Evolutionary conservation across 2,113 vertebrate genomes (phyloP).

Genomic region (Thalassarche chlororhynchos): DNA sequence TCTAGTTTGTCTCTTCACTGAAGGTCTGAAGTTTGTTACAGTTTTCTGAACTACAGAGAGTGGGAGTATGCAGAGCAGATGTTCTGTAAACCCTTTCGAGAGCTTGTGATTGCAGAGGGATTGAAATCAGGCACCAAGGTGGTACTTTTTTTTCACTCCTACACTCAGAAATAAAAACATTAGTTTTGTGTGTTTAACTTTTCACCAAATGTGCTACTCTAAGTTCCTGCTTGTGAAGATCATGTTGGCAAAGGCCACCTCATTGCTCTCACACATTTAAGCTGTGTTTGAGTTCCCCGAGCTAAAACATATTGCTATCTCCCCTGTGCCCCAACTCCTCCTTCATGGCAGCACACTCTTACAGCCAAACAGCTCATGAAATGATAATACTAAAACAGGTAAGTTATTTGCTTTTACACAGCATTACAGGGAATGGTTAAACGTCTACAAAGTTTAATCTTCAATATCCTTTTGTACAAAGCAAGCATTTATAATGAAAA

Average conservation of each 20-base stretch:
- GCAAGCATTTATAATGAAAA: background rate
- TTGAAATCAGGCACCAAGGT: background rate
- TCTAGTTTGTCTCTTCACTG: background rate
- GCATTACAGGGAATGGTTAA: background rate
- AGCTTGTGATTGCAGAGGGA: background rate
- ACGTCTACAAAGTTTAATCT: background rate
- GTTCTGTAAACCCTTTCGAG: background rate
- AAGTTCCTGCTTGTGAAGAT: background rate
- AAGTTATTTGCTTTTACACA: background rate
- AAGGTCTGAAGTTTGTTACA: background rate
- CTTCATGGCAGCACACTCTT: background rate
- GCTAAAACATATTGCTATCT: background rate
- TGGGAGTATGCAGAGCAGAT: background rate
- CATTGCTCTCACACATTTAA: background rate
- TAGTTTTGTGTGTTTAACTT: background rate
- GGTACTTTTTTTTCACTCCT: background rate
- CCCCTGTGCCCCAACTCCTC: background rate
- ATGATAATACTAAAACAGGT: background rate
- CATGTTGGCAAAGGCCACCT: background rate
- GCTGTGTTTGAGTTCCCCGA: fast-evolving
- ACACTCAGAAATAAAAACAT: background rate
- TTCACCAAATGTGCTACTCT: background rate
- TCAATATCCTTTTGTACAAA: background rate
- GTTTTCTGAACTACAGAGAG: background rate
- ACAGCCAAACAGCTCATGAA: background rate